Conservation (phyloP, 1,140 invertebrate species). For the Pemphigus obesinymphae region DNA sequence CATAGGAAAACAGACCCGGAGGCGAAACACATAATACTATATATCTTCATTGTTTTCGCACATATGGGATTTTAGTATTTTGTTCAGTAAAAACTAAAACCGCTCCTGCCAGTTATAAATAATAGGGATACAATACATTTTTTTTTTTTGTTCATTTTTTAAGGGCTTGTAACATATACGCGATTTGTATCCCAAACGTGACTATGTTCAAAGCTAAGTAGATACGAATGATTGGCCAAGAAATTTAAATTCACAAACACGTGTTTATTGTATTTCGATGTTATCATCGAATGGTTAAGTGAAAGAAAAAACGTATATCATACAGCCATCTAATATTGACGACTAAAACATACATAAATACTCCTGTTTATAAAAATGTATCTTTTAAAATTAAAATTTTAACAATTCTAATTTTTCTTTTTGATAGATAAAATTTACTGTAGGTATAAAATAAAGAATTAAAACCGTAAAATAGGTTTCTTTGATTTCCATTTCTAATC, state of each 20-base stretch:
- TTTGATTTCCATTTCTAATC: no score
- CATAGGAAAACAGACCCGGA: neutral
- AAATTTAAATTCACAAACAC: neutral
- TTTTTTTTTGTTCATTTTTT: neutral
- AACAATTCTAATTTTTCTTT: no score
- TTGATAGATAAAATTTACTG: no score
- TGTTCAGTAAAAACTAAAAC: neutral
- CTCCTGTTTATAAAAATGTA: no score
- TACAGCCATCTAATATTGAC: neutral
- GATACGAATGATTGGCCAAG: neutral
- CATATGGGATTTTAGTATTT: neutral
- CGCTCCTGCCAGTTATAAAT: neutral
- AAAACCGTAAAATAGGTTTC: no score
- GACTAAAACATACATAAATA: no score
- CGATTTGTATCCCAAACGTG: neutral
- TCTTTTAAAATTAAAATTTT: no score
- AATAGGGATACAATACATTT: neutral
- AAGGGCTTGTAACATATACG: neutral
- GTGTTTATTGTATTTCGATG: no score
- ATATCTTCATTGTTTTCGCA: slow-evolving; percentile 1
- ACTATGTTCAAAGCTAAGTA: neutral
- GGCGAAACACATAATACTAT: neutral
- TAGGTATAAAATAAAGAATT: no score
- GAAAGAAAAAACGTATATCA: no score
- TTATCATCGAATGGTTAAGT: neutral